Conservation (phyloP, 1,140 invertebrate genomes). For the Colletes gigas region DNA sequence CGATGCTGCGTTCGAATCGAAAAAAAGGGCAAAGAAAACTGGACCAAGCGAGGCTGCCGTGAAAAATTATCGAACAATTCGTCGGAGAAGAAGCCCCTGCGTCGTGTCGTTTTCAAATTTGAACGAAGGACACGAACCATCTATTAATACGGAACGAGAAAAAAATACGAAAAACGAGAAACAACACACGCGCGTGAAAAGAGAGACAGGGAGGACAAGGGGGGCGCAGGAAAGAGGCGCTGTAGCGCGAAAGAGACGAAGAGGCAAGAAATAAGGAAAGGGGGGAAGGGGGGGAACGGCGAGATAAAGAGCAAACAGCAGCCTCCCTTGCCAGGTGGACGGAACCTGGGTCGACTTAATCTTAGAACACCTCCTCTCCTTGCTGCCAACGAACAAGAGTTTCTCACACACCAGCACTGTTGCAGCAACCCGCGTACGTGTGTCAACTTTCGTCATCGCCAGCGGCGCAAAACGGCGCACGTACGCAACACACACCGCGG, state of each 20-base stretch:
- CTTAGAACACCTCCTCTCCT: conserved; percentile 58
- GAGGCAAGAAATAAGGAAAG: conserved; percentile 21
- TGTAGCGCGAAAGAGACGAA: neutral
- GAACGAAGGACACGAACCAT: too few species aligned
- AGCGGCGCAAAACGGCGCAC: neutral
- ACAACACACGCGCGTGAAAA: too few species aligned
- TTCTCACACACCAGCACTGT: conserved; percentile 32
- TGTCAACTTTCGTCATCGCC: conserved; percentile 47
- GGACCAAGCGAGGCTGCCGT: neutral
- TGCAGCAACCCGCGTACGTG: neutral
- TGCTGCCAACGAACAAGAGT: conserved; percentile 20
- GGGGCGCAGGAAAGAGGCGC: neutral
- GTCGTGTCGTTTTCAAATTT: too few species aligned
- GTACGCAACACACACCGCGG: conserved; percentile 31
- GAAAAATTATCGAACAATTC: neutral
- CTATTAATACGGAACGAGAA: conserved; percentile 12
- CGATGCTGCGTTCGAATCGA: neutral
- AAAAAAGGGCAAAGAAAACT: neutral
- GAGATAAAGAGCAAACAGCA: conserved; percentile 41
- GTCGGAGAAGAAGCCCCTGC: too few species aligned
- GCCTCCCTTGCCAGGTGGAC: conserved; percentile 53
- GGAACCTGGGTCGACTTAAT: conserved; percentile 61
- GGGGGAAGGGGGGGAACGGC: conserved; percentile 26
- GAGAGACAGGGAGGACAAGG: too few species aligned
- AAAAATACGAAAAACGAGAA: neutral